Evolutionary conservation across 2,888 invertebrate genomes (phyloP).

Genomic region (Ectemnius lituratus): DNA sequence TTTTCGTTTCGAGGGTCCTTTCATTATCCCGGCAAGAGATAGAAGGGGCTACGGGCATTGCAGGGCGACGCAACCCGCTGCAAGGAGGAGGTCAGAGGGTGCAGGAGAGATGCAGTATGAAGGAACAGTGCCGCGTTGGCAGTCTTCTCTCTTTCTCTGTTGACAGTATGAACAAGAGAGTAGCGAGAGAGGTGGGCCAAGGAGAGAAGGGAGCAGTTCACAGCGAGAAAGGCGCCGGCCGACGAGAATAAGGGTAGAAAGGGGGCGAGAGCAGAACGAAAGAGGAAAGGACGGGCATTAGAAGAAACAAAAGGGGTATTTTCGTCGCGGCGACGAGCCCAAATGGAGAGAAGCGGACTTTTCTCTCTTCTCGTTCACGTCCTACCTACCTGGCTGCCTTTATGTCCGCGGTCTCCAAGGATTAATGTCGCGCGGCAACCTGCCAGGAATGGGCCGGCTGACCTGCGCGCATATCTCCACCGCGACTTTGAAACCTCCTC

Average conservation of each 20-base stretch:
- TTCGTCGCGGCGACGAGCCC: slow-evolving; percentile 53
- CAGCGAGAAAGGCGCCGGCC: slow-evolving; percentile 19
- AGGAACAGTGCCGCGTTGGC: slow-evolving; percentile 15
- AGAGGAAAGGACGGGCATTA: slow-evolving; percentile 42
- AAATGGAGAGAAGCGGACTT: slow-evolving; percentile 52
- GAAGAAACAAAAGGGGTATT: slow-evolving; percentile 66
- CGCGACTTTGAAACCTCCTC: slow-evolving; percentile 35
- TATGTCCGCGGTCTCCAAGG: slow-evolving; percentile 63
- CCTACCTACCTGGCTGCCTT: slow-evolving; percentile 47
- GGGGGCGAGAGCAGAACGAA: slow-evolving; percentile 7
- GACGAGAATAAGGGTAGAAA: slow-evolving; percentile 2
- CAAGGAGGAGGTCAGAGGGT: slow-evolving; percentile 4
- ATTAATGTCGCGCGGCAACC: slow-evolving; percentile 71
- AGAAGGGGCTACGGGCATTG: slow-evolving; percentile 13
- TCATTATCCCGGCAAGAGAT: slow-evolving; percentile 58
- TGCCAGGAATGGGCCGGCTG: slow-evolving; percentile 72
- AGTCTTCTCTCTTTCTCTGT: too few relatives aligned
- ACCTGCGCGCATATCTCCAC: slow-evolving; percentile 57
- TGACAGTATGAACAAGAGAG: too few relatives aligned
- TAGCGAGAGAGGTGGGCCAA: not conserved
- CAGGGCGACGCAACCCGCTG: not conserved
- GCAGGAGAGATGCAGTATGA: slow-evolving; percentile 15
- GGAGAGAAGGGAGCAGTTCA: slow-evolving; percentile 5
- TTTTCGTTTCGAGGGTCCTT: slow-evolving; percentile 62
- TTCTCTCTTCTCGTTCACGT: slow-evolving; percentile 35